Conservation (phyloP, 2,113 vertebrate genomes). For the Oxygymnocypris stewartii region DNA sequence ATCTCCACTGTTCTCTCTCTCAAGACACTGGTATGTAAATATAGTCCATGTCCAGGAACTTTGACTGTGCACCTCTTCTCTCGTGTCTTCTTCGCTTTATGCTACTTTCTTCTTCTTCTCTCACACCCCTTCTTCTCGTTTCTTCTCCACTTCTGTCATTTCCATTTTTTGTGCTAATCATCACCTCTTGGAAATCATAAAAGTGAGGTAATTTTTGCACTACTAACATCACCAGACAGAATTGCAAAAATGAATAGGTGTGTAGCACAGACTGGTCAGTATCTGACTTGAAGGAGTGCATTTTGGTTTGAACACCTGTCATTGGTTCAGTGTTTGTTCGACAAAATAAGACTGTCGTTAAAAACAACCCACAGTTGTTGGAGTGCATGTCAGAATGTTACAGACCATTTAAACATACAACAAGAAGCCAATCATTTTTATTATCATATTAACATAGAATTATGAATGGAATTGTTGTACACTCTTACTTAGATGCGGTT, state of each 20-base stretch:
- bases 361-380: neutral
- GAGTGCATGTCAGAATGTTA: neutral
- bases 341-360: neutral
- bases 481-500: neutral
- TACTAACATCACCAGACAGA: neutral
- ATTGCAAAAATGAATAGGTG: neutral
- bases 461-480: neutral
- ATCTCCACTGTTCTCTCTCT: neutral
- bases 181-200: neutral
- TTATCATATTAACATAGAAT: neutral
- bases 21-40: constrained; percentile 25
- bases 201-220: neutral
- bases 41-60: neutral
- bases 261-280: neutral
- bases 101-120: neutral
- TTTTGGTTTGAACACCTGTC: neutral
- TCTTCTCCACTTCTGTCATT: neutral
- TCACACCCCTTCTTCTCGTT: neutral
- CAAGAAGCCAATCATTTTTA: neutral
- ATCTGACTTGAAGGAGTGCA: neutral
- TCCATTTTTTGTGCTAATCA: neutral
- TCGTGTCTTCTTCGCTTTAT: neutral
- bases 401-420: neutral
- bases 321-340: neutral
- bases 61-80: neutral